A percentile compares a stretch with the other conserved stretches of the same genome.
These are phyloP conservation scores for Penaeus indicus DNA, from an alignment of 1,140 invertebrate genomes.

Conservation along the genomic window DNA sequence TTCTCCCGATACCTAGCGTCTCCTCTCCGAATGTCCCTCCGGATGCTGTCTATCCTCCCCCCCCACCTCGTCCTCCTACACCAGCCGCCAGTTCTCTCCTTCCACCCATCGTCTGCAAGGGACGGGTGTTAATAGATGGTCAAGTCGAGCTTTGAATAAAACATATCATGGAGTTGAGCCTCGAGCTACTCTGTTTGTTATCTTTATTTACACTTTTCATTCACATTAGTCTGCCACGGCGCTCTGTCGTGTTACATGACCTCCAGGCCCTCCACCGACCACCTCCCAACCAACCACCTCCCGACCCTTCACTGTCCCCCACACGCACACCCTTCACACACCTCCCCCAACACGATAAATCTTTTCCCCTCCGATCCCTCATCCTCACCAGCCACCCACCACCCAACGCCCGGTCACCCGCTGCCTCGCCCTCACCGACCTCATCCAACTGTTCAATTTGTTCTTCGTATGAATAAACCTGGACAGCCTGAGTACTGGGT, in stretches of 20 bases:
- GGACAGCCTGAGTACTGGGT: neutral
- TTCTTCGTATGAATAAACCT: neutral
- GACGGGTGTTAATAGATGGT: too few species aligned
- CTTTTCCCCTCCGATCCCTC: neutral
- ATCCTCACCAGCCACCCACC: neutral
- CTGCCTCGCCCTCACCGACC: neutral
- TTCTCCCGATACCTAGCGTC: too few species aligned
- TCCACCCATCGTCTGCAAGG: too few species aligned
- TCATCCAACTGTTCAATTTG: neutral
- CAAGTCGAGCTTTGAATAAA: too few species aligned
- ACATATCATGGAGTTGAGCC: too few species aligned
- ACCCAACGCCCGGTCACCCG: neutral
- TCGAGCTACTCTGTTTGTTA: too few species aligned
- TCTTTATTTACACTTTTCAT: too few species aligned
- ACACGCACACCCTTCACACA: neutral
- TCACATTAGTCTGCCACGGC: too few species aligned
- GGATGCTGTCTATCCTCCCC: too few species aligned
- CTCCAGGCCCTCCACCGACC: neutral
- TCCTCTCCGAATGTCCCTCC: too few species aligned
- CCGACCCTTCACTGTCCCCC: neutral
- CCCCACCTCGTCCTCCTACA: too few species aligned
- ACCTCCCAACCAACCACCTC: neutral
- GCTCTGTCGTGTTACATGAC: neutral
- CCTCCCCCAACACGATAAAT: neutral
- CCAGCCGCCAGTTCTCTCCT: too few species aligned